phyloP scores from a whole-genome alignment of 2,113 vertebrate species.

The Oxyruncus cristatus region DNA sequence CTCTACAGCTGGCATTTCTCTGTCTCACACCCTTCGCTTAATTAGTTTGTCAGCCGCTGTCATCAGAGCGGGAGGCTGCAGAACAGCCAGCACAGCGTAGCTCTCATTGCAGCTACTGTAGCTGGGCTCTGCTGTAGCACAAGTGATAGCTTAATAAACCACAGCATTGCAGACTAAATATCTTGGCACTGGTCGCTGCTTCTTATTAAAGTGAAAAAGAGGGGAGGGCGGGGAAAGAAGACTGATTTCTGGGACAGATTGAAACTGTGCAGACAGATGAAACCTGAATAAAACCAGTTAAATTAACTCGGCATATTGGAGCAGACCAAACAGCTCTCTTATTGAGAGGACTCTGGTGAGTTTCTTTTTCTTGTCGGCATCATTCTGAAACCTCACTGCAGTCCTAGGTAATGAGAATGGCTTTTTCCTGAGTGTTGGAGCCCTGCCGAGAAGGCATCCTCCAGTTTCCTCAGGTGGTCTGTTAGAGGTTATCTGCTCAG shows the following conservation, averaged over 20 bases:
- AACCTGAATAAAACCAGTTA: background rate
- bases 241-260: background rate
- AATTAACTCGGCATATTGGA: background rate
- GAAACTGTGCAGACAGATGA: background rate
- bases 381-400: background rate
- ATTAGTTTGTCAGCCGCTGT: slow-evolving; percentile 47
- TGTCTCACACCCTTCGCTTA: slow-evolving; percentile 7
- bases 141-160: slow-evolving; percentile 40
- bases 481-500: background rate
- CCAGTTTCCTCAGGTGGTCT: background rate
- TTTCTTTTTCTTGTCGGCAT: background rate
- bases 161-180: slow-evolving; percentile 13
- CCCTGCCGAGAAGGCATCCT: background rate
- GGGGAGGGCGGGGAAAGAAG: too few species aligned
- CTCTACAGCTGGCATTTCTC: background rate
- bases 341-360: background rate
- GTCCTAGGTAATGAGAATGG: background rate
- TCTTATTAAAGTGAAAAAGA: background rate
- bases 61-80: background rate
- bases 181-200: background rate
- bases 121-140: background rate
- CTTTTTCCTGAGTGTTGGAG: background rate
- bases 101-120: slow-evolving; percentile 11
- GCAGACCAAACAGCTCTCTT: background rate
- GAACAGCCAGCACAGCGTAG: background rate